Evolutionary conservation across 2,888 invertebrate genomes (phyloP), one percentile per base, ranked within the genome.

Genomic region (Fabriciana adippe): DNA sequence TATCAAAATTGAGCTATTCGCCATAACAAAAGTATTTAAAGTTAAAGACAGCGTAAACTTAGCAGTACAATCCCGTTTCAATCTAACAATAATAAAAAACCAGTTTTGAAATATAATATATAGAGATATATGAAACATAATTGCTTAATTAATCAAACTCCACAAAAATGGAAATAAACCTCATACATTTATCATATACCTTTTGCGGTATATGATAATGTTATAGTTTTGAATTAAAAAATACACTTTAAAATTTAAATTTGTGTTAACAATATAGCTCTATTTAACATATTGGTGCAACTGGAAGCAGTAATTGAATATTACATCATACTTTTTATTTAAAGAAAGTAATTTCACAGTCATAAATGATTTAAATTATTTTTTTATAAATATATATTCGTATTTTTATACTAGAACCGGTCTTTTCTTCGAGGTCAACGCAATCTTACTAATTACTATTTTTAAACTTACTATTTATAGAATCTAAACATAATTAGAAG

Each of bases 151-250:
- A 59, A 59, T 59, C 26, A 15, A 48, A 48, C 31, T 59, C 48
- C n/a, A 16, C n/a, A 59, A 31, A 13, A 13, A 48, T 48, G 48
- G n/a, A 6, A 26, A 59, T 59, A 48, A 59, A 59, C 15, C 59
- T 59, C n/a, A n/a, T 1, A 21, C 15, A 18, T 47, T 57, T n/a
- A n/a, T n/a, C n/a, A n/a, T n/a, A n/a, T n/a, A 21, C 0, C 8
- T 1, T 57, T 11, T 26, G 26, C 21, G 15, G 8, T 47, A 57
- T 26, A 18, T 57, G 26, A 26, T 57, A 57, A 57, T 26, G 31
- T 35, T 35, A 55, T 55, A 13, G 11, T 5, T 15, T 47, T 48
- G 13, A 48, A 26, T 48, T 16, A 16, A n/a, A 48, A 59, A 31
- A 47, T 11, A 47, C 47, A 59, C 26, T 11, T 14, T 26, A 26